phyloP scores from a whole-genome alignment of 1,140 invertebrate genomes.

The Hormaphis cornu region DNA sequence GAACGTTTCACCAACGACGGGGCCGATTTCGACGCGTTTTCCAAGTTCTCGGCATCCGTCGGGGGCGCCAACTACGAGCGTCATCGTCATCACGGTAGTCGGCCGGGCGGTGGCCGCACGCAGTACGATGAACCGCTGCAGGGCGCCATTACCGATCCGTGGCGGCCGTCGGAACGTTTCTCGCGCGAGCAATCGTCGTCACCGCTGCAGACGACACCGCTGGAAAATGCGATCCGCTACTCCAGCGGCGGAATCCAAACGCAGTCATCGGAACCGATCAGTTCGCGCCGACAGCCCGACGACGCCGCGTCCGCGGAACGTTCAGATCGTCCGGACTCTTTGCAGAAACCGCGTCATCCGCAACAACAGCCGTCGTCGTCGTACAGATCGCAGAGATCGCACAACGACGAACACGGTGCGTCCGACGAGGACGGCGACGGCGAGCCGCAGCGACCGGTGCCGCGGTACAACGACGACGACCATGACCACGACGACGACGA shows the following conservation, averaged over 20 bases:
- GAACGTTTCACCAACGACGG: neutral
- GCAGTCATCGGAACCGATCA: neutral
- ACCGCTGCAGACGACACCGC: neutral
- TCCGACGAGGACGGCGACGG: neutral
- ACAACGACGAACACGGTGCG: too few relatives aligned
- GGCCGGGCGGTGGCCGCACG: too few relatives aligned
- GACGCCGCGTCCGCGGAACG: neutral
- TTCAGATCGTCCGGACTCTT: too few relatives aligned
- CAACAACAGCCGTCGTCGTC: too few relatives aligned
- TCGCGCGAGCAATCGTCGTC: neutral
- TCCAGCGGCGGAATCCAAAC: neutral
- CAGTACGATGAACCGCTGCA: too few relatives aligned
- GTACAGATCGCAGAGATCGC: too few relatives aligned
- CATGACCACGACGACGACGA: neutral
- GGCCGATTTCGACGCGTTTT: neutral
- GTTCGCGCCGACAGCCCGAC: neutral
- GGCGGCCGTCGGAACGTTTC: neutral
- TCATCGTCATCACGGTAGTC: neutral
- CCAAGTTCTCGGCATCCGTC: neutral
- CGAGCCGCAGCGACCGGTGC: neutral
- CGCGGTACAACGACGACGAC: too few relatives aligned
- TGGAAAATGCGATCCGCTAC: too few relatives aligned
- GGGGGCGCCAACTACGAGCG: neutral
- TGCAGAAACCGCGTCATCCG: too few relatives aligned
- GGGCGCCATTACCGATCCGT: neutral